A percentile compares a stretch with the other conserved stretches of the same genome.
Conservation (phyloP, 2,797 vertebrate genomes). For the Falco naumanni region DNA sequence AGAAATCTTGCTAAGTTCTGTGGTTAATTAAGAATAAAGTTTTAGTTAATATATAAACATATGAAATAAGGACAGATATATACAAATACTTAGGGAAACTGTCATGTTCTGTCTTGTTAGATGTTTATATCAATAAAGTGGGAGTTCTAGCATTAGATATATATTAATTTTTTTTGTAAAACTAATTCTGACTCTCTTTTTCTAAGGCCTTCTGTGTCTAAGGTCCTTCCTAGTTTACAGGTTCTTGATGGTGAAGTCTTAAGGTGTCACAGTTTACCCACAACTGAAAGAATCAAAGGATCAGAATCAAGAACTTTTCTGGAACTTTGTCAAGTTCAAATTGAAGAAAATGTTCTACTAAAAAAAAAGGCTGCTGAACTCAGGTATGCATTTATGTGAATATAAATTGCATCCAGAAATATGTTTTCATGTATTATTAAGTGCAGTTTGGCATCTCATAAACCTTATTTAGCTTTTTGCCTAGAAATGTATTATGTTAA, state of each 20-base stretch:
- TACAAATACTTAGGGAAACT: background rate
- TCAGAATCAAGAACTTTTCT: conserved; percentile 75
- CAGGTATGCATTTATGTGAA: conserved; percentile 39
- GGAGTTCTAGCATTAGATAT: background rate
- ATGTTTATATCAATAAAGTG: background rate
- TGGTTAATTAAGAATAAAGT: background rate
- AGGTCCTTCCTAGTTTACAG: conserved; percentile 78
- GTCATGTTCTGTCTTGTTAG: background rate
- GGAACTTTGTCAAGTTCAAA: conserved; percentile 84
- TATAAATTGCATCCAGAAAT: background rate
- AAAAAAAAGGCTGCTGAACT: conserved; percentile 70
- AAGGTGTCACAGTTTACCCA: conserved; percentile 15
- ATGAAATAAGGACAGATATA: background rate
- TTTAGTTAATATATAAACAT: background rate
- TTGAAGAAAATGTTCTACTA: conserved; percentile 76
- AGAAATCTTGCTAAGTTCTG: background rate
- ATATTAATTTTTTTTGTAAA: background rate
- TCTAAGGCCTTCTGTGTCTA: conserved; percentile 80
- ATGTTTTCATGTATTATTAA: background rate
- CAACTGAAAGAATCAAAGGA: conserved; percentile 39
- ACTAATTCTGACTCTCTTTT: conserved; percentile 11
- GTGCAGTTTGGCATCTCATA: background rate
- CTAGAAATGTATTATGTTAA: background rate
- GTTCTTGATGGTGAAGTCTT: conserved; percentile 77
- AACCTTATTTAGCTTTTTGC: background rate